phyloP scores from a whole-genome alignment of 2,113 vertebrate species.

The Camelus bactrianus region DNA sequence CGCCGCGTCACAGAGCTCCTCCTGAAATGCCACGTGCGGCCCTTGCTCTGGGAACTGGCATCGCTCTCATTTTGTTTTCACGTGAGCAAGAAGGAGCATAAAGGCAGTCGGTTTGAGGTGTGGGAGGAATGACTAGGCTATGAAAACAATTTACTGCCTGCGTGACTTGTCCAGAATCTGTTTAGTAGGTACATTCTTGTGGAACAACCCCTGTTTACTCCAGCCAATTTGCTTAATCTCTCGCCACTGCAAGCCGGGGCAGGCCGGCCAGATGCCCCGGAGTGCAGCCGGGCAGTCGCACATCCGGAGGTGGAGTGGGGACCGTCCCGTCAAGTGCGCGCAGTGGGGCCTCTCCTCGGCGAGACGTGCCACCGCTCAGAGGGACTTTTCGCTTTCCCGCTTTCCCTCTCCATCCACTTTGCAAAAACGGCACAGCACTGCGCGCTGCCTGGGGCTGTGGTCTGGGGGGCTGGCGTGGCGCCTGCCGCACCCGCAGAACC shows the following conservation, averaged over 20 bases:
- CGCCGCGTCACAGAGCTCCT: fast-evolving
- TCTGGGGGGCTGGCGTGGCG: background rate
- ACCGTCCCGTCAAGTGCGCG: background rate
- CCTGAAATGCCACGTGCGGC: fast-evolving
- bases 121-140: background rate
- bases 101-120: background rate
- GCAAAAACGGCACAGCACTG: background rate
- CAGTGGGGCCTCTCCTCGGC: background rate
- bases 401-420: background rate
- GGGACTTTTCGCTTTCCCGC: background rate
- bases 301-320: background rate
- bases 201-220: background rate
- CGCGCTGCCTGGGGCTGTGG: background rate
- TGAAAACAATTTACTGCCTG: background rate
- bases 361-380: background rate
- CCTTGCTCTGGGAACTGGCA: background rate
- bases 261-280: background rate
- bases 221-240: constrained; percentile 18
- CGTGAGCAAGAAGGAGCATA: background rate
- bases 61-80: background rate
- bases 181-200: background rate
- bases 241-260: background rate
- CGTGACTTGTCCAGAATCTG: background rate
- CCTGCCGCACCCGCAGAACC: background rate
- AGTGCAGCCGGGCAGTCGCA: background rate